A percentile compares a stretch with the other conserved stretches of the same genome.
Evolutionary conservation across 2,888 invertebrate species (phyloP).

Genomic region (Hirtodrosophila cameraria): DNA sequence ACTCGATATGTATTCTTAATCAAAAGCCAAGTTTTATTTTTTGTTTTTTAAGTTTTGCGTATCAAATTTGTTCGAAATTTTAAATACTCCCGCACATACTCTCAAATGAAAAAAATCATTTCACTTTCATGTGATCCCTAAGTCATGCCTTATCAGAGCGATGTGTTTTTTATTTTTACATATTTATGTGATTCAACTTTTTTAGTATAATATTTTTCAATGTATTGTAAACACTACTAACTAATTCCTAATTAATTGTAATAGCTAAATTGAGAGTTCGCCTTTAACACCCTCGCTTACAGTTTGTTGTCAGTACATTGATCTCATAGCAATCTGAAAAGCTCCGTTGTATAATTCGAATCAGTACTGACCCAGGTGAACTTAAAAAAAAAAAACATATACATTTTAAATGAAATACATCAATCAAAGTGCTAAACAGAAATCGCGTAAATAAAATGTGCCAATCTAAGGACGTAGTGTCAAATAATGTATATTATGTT

Average conservation of each 20-base stretch:
- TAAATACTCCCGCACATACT: too few species aligned
- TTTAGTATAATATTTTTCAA: too few species aligned
- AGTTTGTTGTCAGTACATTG: conserved; percentile 21
- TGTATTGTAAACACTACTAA: too few species aligned
- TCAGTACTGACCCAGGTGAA: conserved; percentile 33
- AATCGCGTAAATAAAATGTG: conserved; percentile 3
- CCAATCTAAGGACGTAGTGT: neutral
- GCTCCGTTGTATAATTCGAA: conserved; percentile 16
- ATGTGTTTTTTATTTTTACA: too few species aligned
- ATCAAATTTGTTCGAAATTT: too few species aligned
- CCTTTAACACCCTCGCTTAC: neutral
- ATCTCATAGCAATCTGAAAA: conserved; percentile 19
- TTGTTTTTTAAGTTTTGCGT: too few species aligned
- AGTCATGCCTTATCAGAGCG: too few species aligned
- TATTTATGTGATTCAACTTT: too few species aligned
- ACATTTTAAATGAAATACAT: conserved; percentile 3
- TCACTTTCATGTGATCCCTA: too few species aligned
- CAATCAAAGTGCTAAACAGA: conserved; percentile 18
- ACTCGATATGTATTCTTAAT: too few species aligned
- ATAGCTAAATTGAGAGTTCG: neutral
- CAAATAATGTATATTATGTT: conserved; percentile 1
- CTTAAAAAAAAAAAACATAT: conserved; percentile 5
- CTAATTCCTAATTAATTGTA: neutral
- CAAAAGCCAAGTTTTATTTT: too few species aligned
- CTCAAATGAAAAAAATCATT: too few species aligned